Base-by-base conservation (phyloP, 2,113 vertebrate species). In the Amblyopsis rosae region DNA sequence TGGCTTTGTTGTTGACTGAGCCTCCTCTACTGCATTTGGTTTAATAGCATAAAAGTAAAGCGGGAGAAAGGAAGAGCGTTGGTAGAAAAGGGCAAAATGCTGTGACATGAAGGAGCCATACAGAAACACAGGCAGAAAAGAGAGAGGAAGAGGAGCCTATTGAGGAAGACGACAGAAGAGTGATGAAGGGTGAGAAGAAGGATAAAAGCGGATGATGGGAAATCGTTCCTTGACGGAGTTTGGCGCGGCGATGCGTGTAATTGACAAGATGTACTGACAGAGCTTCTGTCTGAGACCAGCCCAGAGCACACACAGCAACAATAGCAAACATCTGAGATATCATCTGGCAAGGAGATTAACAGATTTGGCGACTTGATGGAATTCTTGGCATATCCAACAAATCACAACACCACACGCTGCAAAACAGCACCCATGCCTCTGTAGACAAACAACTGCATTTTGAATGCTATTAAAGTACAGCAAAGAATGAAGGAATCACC, bases 161-260 rank as follows among this genome's bases (percentile, higher is more conserved):
- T 13, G 66, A 67, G 77, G 17, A 67, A 76, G 69, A 69, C 9
- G 16, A 66, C 13, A 54, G 11, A 67, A 41, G n/a, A 19, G 58
- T 66, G 50, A 67, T 62, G 58, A 50, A 13, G 49, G 49, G 41
- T 26, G 48, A 47, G 1, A 19, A 26, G 64, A 70, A 17, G 53
- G 69, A 73, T 48, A 65, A 63, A 72, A 75, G 66, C 17, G 35
- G 58, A 77, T 70, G 71, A 82, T 73, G 72, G 62, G 72, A 80
- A 76, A 66, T 45, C 56, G 7, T 68, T 70, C 73, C 72, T 65
- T 67, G 6, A 54, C 63, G 62, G 5, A 47, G 67, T 65, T 80
- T 49, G 35, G 12, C 74, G 72, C 60, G 12, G 61, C 51, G 12
- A 48, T 13, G 61, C 9, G 17, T 69, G 11, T 67, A 58, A 67